Evolutionary conservation across 2,797 vertebrate genomes (phyloP).

Genomic region (Anabas testudineus): DNA sequence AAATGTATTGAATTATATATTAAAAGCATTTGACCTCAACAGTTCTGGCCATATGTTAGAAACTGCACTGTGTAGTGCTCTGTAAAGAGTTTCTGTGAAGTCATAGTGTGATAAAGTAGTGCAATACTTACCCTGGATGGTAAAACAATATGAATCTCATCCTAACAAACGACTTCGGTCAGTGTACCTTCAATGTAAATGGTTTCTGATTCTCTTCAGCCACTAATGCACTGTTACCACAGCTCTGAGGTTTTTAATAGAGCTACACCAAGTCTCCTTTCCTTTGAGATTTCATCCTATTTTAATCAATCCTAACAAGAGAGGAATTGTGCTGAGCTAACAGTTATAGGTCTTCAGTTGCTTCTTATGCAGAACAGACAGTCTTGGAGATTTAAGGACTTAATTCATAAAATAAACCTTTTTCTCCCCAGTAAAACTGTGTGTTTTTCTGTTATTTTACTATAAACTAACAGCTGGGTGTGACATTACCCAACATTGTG

Average conservation of each 20-base stretch:
- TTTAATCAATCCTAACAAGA: background rate
- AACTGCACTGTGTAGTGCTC: background rate
- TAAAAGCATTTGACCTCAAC: background rate
- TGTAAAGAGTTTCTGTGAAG: background rate
- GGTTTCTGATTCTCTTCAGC: background rate
- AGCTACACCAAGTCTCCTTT: background rate
- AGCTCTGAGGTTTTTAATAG: conserved; percentile 13
- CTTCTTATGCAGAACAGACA: background rate
- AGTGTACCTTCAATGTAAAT: background rate
- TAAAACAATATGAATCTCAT: background rate
- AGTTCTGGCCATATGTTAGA: background rate
- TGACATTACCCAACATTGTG: too few species aligned
- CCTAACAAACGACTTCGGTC: background rate
- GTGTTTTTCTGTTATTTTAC: too few species aligned
- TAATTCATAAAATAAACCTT: background rate
- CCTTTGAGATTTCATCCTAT: background rate
- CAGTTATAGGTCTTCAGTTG: background rate
- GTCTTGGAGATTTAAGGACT: background rate
- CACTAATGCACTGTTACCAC: conserved; percentile 10
- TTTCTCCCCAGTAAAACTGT: too few species aligned
- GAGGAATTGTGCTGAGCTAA: background rate
- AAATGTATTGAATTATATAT: background rate
- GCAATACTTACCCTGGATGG: too few species aligned
- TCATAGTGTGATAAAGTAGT: background rate
- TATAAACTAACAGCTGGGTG: too few species aligned